Conservation (phyloP, 35 echinoderm and acorn worm species). For the Holothuria glaberrima region DNA sequence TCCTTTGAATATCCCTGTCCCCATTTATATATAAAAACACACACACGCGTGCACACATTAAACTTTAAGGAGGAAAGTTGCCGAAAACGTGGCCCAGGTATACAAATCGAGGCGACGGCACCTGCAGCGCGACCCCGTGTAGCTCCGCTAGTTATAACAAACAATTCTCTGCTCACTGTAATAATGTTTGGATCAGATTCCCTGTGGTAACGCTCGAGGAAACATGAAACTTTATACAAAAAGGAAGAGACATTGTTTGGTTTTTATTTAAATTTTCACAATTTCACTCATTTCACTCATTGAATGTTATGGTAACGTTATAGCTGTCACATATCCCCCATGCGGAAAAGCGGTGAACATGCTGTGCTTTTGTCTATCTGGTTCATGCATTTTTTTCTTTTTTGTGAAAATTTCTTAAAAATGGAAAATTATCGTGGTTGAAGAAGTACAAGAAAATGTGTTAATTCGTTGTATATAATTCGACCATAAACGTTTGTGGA, state of each 20-base stretch:
- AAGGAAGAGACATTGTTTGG: neutral
- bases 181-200: constrained; percentile 16
- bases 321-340: too few relatives aligned
- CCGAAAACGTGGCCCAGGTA: neutral
- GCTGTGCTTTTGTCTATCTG: neutral
- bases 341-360: neutral
- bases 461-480: too few relatives aligned
- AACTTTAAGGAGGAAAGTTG: neutral
- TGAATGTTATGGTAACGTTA: neutral
- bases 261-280: neutral
- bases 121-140: constrained; percentile 35
- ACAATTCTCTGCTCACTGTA: neutral
- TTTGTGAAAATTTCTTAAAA: neutral
- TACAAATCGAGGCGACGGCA: constrained; percentile 29
- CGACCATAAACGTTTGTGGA: too few relatives aligned
- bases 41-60: neutral
- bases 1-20: neutral
- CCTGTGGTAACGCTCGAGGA: neutral
- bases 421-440: too few relatives aligned
- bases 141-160: constrained; percentile 46
- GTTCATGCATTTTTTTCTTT: neutral
- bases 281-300: neutral
- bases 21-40: neutral
- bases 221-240: neutral
- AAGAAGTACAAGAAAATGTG: too few relatives aligned